Evolutionary conservation across 2,888 invertebrate species (phyloP), one percentile per base, ranked within the genome.

Genomic region (Sarcophaga subvicina): DNA sequence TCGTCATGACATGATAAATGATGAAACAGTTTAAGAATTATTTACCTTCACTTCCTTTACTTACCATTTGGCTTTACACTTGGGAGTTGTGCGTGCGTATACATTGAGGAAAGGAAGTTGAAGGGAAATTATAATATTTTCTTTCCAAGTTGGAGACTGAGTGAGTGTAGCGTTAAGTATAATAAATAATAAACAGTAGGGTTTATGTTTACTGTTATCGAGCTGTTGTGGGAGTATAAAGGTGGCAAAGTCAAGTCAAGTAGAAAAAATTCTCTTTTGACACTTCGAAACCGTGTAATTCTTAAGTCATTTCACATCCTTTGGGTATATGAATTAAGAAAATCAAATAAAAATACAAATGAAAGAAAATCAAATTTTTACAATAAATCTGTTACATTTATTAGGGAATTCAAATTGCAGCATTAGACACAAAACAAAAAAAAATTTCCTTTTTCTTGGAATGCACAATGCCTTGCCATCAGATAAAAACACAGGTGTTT

Each of bases 1-100:
- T 91, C 91, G 88, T 90, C 91, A 90, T 90, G 91, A 89, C 91
- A 87, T 91, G 92, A 91, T 91, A 92, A 91, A 91, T 91, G 91
- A 91, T 91, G 89, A 90, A 90, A 80, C 85, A 89, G 89, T 90
- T 90, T 80, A 89, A 87, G 90, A 90, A 90, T 90, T 90, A 91
- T 90, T 89, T 64, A 72, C 80, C 76, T 76, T 76, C 75, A 69
- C 76, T 76, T 76, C 47, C 60, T 66, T 69, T 63, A 11, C 20
- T 69, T 70, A 8, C n/a, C 27, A 25, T 54, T 71, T 54, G 49
- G 66, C 70, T 69, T 85, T 62, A 45, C 79, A 72, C 64, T 75
- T 45, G 83, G 64, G 60, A 78, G 14, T 37, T 37, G 37, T 49
- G 12, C 4, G 37, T 49, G 12, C 4, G 14, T 12, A 4, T 49